phyloP scores from a whole-genome alignment of 2,797 vertebrate genomes.

The Protonibea diacanthus region DNA sequence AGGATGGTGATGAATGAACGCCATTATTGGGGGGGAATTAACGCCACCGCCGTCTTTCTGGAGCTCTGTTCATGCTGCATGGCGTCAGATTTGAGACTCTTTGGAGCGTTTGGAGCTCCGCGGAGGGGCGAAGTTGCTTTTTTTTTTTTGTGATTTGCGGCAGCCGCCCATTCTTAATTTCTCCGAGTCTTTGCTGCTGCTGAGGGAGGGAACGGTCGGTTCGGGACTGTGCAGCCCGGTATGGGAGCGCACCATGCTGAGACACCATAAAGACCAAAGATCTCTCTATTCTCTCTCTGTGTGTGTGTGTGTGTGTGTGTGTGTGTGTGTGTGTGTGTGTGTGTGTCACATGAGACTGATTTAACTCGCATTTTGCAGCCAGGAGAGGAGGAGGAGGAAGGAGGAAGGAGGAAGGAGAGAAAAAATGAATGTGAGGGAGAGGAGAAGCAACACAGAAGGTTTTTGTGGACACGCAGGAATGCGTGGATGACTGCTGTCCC shows the following conservation, averaged over 20 bases:
- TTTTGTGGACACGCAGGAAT: slow-evolving; percentile 67
- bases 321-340: slow-evolving; percentile 12
- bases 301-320: slow-evolving; percentile 13
- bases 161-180: slow-evolving; percentile 53
- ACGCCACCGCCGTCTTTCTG: slow-evolving; percentile 58
- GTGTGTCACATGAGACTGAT: slow-evolving; percentile 55
- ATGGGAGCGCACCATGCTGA: slow-evolving; percentile 53
- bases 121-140: slow-evolving; percentile 56
- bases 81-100: slow-evolving; percentile 32
- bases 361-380: slow-evolving; percentile 33
- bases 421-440: no score
- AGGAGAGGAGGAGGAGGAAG: no score
- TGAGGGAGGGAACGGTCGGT: slow-evolving; percentile 13
- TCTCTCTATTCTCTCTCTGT: slow-evolving; percentile 22
- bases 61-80: slow-evolving; percentile 39
- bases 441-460: slow-evolving; percentile 22
- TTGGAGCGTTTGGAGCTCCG: slow-evolving; percentile 21
- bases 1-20: slow-evolving; percentile 77
- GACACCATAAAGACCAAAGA: slow-evolving; percentile 13
- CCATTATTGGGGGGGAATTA: slow-evolving; percentile 74
- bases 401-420: no score
- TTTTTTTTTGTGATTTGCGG: slow-evolving; percentile 31
- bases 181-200: slow-evolving; percentile 30
- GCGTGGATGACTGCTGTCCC: slow-evolving; percentile 62
- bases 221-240: slow-evolving; percentile 45